A percentile compares a stretch with the other conserved stretches of the same genome.
phyloP scores from a whole-genome alignment of 2,888 invertebrate genomes.

The Camponotus fellah region DNA sequence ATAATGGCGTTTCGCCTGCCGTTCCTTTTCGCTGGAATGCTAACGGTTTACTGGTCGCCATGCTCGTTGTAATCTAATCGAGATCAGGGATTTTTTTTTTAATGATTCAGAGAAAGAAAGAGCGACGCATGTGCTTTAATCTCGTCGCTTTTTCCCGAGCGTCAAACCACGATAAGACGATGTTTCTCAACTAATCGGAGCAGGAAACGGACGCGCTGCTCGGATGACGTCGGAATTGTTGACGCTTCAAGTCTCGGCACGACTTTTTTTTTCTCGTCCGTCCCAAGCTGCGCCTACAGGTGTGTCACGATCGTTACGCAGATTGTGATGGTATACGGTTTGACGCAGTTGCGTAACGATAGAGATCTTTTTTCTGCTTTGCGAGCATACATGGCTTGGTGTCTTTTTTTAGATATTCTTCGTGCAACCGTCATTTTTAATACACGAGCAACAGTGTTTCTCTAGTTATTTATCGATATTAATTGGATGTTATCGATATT shows the following conservation, averaged over 20 bases:
- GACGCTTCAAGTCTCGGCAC: background rate
- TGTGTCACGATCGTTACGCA: constrained; percentile 50
- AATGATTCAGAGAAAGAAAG: constrained; percentile 6
- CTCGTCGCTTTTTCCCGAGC: background rate
- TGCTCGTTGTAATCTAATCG: constrained; percentile 32
- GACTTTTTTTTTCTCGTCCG: background rate
- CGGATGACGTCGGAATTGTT: background rate
- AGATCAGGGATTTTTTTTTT: background rate
- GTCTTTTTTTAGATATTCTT: constrained; percentile 4
- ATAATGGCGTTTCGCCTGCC: constrained; percentile 1
- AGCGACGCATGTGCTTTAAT: background rate
- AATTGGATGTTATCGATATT: background rate
- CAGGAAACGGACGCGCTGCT: background rate
- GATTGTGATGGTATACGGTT: constrained; percentile 22
- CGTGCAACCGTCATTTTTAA: background rate
- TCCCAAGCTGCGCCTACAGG: constrained; percentile 40
- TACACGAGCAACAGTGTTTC: background rate
- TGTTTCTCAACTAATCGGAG: background rate
- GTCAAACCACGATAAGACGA: constrained; percentile 17
- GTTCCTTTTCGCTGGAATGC: background rate
- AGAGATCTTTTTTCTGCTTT: background rate
- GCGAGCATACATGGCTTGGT: background rate
- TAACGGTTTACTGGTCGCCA: constrained; percentile 22
- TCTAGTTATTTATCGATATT: background rate
- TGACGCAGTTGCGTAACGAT: constrained; percentile 22